Evolutionary conservation across 2,888 invertebrate species (phyloP), one percentile per base, ranked within the genome.

Genomic region (Cephus nigrinus): DNA sequence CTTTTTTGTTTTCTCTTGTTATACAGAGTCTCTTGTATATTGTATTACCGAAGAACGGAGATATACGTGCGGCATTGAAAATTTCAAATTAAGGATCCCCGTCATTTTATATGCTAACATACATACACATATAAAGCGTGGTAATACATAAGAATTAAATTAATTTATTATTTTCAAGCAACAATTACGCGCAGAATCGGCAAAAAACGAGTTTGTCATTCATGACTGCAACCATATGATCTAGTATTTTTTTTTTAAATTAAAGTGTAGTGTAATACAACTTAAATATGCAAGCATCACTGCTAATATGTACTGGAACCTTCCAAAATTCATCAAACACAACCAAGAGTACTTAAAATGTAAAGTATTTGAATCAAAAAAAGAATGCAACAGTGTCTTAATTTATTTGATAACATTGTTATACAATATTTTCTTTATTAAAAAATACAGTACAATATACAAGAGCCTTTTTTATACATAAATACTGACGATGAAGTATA

Each of bases 391-490:
- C 40, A 40, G 40, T 40, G 40, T 79, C 79, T 82, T 35, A 35
- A 12, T 35, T 83, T 84, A 81, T 83, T 85, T 74, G 68, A 82
- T 86, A 86, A 87, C 84, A 85, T 82, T 82, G 81, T 85, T 78
- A 85, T 83, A 87, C 84, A 84, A 80, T 83, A 84, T 80, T 80
- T 79, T 40, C 4, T 85, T 86, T 85, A 85, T 87, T 85, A 81
- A 84, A 82, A 82, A 85, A 85, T 87, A 86, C 84, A 84, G 83
- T 82, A 82, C 84, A 81, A 82, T 83, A 83, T 82, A 81, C 81
- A 82, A 83, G 81, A 84, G 73, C 77, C 79, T 78, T 82, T 82
- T 88, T 88, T 88, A 87, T 88, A 88, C 87, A 88, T 86, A 86
- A 87, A 86, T 86, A 86, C 80, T 82, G 81, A 84, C 76, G 79